Conservation (phyloP, 2,113 vertebrate species). For the Plecturocebus donacophilus region DNA sequence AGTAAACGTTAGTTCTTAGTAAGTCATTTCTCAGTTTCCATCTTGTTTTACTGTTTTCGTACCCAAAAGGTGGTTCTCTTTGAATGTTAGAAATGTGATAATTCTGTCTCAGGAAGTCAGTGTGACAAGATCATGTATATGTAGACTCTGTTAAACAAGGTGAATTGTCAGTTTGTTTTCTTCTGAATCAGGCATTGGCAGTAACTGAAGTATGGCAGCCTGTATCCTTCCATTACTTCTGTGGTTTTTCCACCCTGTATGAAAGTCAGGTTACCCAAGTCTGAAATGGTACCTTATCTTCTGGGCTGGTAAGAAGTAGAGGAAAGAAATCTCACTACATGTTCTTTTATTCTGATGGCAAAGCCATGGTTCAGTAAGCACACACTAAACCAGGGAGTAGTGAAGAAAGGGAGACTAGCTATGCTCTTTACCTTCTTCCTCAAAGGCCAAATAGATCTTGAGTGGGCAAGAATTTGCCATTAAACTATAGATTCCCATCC, state of each 20-base stretch:
- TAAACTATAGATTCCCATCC: conserved; percentile 7
- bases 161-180: background rate
- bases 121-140: background rate
- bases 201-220: conserved; percentile 5
- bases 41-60: background rate
- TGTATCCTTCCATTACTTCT: conserved; percentile 20
- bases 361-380: background rate
- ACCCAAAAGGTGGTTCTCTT: background rate
- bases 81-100: background rate
- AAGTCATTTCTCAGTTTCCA: background rate
- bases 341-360: conserved; percentile 44
- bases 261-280: conserved; percentile 2
- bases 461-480: background rate
- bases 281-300: conserved; percentile 21
- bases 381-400: background rate
- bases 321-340: conserved; percentile 8
- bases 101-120: background rate
- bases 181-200: background rate
- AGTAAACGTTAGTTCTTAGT: background rate
- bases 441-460: background rate
- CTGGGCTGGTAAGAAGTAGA: conserved; percentile 14
- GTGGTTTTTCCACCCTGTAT: background rate
- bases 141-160: background rate
- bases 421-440: conserved; percentile 46
- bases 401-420: conserved; percentile 7